A percentile compares a stretch with the other conserved stretches of the same genome.
Evolutionary conservation across 2,888 invertebrate genomes (phyloP).

Genomic region (Agrochola litura): DNA sequence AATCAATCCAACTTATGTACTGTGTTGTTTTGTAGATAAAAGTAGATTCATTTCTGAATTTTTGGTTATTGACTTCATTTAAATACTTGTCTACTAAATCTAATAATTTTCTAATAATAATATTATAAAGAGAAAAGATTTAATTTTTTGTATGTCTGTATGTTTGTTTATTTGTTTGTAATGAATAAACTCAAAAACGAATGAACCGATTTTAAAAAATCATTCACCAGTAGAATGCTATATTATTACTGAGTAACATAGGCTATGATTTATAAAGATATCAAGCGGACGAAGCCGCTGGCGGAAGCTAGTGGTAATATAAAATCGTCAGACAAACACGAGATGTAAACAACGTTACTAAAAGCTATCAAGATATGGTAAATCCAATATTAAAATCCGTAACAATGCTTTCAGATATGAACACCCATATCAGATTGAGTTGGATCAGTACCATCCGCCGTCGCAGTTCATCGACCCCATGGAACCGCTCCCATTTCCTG

Average conservation of each 20-base stretch:
- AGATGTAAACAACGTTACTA: conserved; percentile 1
- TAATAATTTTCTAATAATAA: no score
- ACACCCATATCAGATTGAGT: conserved; percentile 97
- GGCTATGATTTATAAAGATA: no score
- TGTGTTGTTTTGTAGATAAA: background rate
- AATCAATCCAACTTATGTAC: background rate
- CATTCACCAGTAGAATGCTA: no score
- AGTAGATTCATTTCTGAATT: background rate
- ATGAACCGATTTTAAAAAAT: no score
- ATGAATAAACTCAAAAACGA: no score
- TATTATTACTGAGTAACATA: no score
- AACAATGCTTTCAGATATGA: conserved; percentile 91
- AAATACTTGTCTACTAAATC: background rate
- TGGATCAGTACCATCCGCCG: conserved; percentile 93
- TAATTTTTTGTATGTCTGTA: no score
- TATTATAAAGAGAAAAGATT: no score
- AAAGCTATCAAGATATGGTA: background rate
- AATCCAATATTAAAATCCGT: background rate
- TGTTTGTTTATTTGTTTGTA: no score
- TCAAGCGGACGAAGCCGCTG: no score
- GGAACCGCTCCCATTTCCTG: conserved; percentile 77
- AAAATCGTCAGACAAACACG: background rate
- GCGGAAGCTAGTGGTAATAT: background rate
- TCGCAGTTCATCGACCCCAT: conserved; percentile 88
- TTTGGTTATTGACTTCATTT: background rate